Evolutionary conservation across 2,113 vertebrate species (phyloP).

Genomic region (Chaetodon trifascialis): DNA sequence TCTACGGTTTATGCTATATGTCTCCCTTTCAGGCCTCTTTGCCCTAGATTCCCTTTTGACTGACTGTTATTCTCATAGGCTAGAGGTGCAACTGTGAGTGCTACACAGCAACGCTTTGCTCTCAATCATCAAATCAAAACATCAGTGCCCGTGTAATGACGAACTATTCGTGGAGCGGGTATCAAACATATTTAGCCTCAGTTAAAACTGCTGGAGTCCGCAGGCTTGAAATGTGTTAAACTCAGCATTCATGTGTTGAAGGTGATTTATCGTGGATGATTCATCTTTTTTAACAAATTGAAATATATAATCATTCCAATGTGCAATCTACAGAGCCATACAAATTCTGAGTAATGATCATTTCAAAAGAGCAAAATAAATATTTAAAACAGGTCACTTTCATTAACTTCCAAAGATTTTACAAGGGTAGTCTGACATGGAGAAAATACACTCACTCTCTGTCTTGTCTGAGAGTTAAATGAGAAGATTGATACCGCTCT

Average conservation of each 20-base stretch:
- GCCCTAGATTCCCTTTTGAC: conserved; percentile 77
- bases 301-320: neutral
- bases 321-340: neutral
- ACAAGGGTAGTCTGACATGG: neutral
- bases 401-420: neutral
- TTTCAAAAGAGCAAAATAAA: conserved; percentile 13
- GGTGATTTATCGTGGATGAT: neutral
- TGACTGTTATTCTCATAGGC: conserved; percentile 69
- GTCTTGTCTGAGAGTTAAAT: neutral
- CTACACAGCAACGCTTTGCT: conserved; percentile 41
- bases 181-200: conserved; percentile 8
- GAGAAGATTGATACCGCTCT: neutral
- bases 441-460: neutral
- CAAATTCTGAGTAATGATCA: neutral
- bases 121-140: conserved; percentile 40
- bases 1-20: conserved; percentile 77
- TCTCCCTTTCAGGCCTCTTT: conserved; percentile 79
- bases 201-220: neutral
- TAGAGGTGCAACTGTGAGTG: conserved; percentile 72
- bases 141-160: neutral
- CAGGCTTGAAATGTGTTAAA: neutral
- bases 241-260: neutral
- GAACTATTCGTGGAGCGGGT: conserved; percentile 3
- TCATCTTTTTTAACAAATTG: neutral
- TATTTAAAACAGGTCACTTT: neutral